phyloP scores from a whole-genome alignment of 2,113 vertebrate species.

The Cromileptes altivelis region DNA sequence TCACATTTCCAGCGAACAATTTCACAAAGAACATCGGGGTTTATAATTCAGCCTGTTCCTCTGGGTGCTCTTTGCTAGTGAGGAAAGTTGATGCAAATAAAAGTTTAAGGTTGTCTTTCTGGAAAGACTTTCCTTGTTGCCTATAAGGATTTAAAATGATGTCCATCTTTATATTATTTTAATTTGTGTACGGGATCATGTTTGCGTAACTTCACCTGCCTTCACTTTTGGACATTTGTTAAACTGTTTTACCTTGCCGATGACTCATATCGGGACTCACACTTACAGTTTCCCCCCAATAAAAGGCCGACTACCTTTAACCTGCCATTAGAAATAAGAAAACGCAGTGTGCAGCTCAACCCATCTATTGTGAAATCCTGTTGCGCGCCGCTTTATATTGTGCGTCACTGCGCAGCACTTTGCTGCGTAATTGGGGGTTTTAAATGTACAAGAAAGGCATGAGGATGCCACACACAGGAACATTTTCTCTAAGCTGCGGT shows the following conservation, averaged over 20 bases:
- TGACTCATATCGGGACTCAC: neutral
- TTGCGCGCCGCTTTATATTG: neutral
- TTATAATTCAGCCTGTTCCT: neutral
- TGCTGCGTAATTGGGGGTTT: neutral
- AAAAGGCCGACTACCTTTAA: neutral
- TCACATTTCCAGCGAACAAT: neutral
- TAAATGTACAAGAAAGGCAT: neutral
- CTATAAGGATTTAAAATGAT: neutral
- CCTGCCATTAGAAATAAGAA: neutral
- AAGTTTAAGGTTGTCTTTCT: constrained; percentile 31
- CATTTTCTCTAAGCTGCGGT: neutral
- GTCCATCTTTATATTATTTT: neutral
- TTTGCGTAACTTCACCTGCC: neutral
- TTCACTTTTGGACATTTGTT: neutral
- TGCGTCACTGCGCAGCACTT: neutral
- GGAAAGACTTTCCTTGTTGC: constrained; percentile 10
- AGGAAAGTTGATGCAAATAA: constrained; percentile 15
- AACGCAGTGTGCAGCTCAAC: neutral
- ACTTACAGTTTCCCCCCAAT: neutral
- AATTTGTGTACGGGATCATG: neutral
- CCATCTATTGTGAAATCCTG: constrained; percentile 1
- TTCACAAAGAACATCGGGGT: constrained; percentile 4
- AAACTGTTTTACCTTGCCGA: neutral
- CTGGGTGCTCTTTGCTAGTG: neutral
- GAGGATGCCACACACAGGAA: neutral